Evolutionary conservation across 1,140 invertebrate genomes (phyloP).

Genomic region (Drosophila biarmipes): DNA sequence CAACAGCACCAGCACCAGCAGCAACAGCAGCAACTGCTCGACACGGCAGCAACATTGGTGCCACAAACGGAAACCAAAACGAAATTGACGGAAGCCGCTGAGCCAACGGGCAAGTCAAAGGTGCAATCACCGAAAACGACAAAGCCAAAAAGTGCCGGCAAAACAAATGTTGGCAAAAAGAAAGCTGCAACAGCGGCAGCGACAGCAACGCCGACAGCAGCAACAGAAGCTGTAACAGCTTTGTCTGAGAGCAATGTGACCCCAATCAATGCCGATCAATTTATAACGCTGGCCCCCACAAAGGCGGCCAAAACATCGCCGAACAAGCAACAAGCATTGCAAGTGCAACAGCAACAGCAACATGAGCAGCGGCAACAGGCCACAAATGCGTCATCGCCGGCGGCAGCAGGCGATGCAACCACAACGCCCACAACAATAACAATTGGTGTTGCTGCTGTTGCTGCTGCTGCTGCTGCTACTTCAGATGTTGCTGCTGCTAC

Average conservation of each 20-base stretch:
- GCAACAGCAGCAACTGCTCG: constrained; percentile 35
- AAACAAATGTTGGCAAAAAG: constrained; percentile 61
- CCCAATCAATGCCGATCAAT: constrained; percentile 84
- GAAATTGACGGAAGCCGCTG: constrained; percentile 69
- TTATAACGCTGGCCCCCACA: constrained; percentile 76
- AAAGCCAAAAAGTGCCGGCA: constrained; percentile 64
- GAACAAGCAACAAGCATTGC: constrained; percentile 14
- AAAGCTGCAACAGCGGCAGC: constrained; percentile 20
- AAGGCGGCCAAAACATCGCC: constrained; percentile 62
- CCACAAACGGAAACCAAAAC: constrained; percentile 77
- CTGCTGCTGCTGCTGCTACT: constrained; percentile 10
- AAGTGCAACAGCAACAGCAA: constrained; percentile 19
- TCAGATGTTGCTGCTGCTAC: constrained; percentile 12
- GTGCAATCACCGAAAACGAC: constrained; percentile 65
- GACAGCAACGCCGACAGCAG: constrained; percentile 11
- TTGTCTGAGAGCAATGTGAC: constrained; percentile 74
- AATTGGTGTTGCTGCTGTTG: constrained; percentile 34
- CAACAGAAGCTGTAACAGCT: constrained; percentile 31
- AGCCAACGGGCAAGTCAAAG: constrained; percentile 77
- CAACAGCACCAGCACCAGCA: constrained; percentile 54
- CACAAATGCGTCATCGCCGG: constrained; percentile 61
- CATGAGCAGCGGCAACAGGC: constrained; percentile 34
- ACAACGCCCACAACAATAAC: constrained; percentile 41
- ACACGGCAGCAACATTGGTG: constrained; percentile 44
- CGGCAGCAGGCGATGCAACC: constrained; percentile 30